Percentiles rank a stretch among this genome's conserved stretches.
Conservation (phyloP, 2,113 vertebrate species). For the Procavia capensis region DNA sequence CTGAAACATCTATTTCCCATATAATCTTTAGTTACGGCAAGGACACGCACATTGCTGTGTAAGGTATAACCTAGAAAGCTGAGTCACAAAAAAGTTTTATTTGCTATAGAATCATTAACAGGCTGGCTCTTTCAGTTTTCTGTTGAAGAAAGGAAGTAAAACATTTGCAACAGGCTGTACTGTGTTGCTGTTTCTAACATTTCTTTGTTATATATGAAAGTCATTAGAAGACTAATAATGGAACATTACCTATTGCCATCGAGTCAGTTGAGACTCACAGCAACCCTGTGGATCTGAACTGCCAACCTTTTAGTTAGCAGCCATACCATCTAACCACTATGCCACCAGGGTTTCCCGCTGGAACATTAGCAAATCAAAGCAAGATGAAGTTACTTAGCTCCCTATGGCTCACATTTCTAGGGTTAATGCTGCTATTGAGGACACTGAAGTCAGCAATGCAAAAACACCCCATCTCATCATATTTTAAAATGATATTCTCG, state of each 20-base stretch:
- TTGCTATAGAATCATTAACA: background rate
- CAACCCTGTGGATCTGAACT: no score
- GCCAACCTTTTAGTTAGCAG: no score
- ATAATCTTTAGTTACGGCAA: slow-evolving; percentile 4
- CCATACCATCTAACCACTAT: no score
- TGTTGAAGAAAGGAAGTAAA: slow-evolving; percentile 34
- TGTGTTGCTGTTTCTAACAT: slow-evolving; percentile 18
- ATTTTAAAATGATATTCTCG: slow-evolving; percentile 59
- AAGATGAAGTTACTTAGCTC: slow-evolving; percentile 24
- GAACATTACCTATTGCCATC: no score
- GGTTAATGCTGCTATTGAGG: slow-evolving; percentile 67
- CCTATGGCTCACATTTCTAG: background rate
- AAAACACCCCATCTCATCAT: slow-evolving; percentile 62
- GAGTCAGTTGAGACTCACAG: no score
- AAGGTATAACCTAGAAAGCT: background rate
- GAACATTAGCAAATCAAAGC: slow-evolving; percentile 65
- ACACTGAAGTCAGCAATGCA: slow-evolving; percentile 41
- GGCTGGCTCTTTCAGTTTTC: slow-evolving; percentile 26
- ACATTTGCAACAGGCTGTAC: background rate
- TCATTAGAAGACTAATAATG: slow-evolving; percentile 56
- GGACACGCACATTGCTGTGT: background rate
- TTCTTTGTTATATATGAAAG: slow-evolving; percentile 50
- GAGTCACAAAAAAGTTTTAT: background rate
- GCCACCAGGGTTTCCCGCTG: no score
- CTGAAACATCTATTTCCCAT: background rate